Conservation (phyloP, 2,113 vertebrate genomes). For the Hystrix brachyura region DNA sequence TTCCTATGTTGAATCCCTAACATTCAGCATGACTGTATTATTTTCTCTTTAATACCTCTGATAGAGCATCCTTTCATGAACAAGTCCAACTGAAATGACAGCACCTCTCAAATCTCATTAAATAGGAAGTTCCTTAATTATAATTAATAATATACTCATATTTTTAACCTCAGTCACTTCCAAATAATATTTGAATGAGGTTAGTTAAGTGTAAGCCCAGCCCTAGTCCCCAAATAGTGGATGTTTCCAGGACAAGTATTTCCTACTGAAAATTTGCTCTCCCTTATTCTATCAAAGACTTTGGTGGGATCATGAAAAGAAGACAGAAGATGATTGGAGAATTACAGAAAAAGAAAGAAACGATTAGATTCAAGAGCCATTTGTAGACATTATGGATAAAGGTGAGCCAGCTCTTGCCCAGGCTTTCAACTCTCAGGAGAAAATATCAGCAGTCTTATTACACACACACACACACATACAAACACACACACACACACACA, state of each 20-base stretch:
- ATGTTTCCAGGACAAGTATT: not conserved
- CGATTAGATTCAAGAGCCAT: not conserved
- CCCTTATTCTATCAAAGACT: not conserved
- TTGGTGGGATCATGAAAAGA: not conserved
- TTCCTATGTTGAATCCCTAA: not conserved
- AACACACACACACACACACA: not conserved
- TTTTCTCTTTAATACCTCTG: not conserved
- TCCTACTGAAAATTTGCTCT: not conserved
- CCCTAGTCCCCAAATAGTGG: not conserved
- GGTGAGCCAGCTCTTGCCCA: not conserved
- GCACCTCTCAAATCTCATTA: not conserved
- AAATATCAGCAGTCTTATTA: not conserved
- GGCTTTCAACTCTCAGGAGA: not conserved
- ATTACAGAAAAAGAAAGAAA: not conserved
- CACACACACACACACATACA: not conserved
- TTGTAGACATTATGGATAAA: not conserved
- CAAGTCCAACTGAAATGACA: not conserved
- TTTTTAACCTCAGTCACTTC: not conserved
- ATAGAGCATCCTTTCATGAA: not conserved
- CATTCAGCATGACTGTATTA: not conserved
- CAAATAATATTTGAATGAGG: constrained; percentile 21
- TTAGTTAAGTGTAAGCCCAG: not conserved
- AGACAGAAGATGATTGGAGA: not conserved
- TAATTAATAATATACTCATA: not conserved
- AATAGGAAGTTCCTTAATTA: constrained; percentile 11